A percentile compares a stretch with the other conserved stretches of the same genome.
phyloP scores from a whole-genome alignment of 2,113 vertebrate genomes.

The Anarhynchus alexandrinus region DNA sequence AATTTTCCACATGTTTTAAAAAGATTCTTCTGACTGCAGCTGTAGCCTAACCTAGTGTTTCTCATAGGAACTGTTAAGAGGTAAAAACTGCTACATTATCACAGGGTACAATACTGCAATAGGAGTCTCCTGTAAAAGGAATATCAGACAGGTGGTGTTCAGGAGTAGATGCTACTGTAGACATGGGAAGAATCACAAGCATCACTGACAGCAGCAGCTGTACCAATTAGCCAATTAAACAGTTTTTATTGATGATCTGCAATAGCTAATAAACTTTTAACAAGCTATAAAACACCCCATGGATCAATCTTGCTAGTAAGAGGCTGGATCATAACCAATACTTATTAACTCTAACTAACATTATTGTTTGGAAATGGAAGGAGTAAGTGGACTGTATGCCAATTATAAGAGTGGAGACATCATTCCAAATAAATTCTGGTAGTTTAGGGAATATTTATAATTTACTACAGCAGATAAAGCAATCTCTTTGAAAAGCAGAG shows the following conservation, averaged over 20 bases:
- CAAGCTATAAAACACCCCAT: conserved; percentile 6
- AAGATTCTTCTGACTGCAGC: background rate
- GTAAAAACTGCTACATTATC: background rate
- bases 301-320: conserved; percentile 44
- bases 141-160: background rate
- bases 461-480: conserved; percentile 1
- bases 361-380: background rate
- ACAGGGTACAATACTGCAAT: background rate
- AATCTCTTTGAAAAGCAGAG: background rate
- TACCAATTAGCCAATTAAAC: conserved; percentile 51
- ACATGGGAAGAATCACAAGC: background rate
- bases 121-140: background rate
- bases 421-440: background rate
- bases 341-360: conserved; percentile 2
- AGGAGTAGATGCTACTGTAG: background rate
- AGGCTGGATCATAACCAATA: conserved; percentile 39
- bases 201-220: conserved; percentile 7
- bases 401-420: background rate
- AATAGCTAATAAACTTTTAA: conserved; percentile 60
- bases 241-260: conserved; percentile 46
- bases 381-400: background rate
- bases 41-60: background rate
- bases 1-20: background rate
- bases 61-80: background rate
- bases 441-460: background rate